Base-by-base conservation (phyloP, 2,113 vertebrate genomes). In the Chaenocephalus aceratus region DNA sequence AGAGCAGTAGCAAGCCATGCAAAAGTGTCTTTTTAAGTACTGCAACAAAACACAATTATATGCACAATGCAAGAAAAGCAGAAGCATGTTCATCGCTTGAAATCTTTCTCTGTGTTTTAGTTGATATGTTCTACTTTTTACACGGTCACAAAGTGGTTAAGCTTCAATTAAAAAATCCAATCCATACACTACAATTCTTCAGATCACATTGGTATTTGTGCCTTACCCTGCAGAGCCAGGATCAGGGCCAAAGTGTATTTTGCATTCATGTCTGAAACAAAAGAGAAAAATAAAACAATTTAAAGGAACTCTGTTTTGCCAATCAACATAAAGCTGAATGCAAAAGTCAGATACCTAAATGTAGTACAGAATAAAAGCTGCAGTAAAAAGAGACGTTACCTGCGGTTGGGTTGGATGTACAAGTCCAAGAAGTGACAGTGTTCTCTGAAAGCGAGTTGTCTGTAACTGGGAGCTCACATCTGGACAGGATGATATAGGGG, bases 211-310 rank as follows among this genome's bases (percentile, higher is more conserved):
- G 6, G 8, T 52, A 18, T 52, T 14, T 59, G 4, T 75, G 54
- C 57, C 93, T 95, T 93, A 96, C 95, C 95, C 94, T 96, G 95
- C 87, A 96, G 91, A 77, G 89, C 84, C 34, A 96, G 89, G 81
- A 95, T 73, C 73, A 95, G 87, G 48, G 89, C 94, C 34, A 95
- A 49, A 30, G 64, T 68, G 11, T 88, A 83, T 84, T 94, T 96
- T 81, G 90, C 71, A 59, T 92, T 89, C 94, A 95, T 95, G 5
- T 94, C 94, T 95, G 88, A 52, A 92, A 92, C 18, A 82, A 83
- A 67, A 86, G 18, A 72, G 58, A 48, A 60, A 44, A 0, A 79
- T 1, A 53, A 59, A 21, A 51, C 6, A 56, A 67, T 16, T 45
- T 12, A 41, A 59, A 70, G 36, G 0, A 66, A 46, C 3, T 61